These are phyloP conservation scores for Drosophila quinaria DNA, from an alignment of 2,888 invertebrate species.

Conservation along the genomic window DNA sequence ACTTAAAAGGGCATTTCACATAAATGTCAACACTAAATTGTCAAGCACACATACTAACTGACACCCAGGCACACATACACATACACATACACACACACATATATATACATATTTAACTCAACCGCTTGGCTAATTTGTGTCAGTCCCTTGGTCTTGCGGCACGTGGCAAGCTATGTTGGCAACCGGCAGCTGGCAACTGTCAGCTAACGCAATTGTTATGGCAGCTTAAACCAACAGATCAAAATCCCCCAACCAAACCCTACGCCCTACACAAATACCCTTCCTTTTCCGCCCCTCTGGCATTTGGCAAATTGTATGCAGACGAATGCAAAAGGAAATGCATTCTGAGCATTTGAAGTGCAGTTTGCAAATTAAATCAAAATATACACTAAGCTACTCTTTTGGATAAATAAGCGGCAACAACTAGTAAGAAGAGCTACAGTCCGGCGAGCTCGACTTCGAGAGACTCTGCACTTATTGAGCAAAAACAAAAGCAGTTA, in stretches of 20 bases:
- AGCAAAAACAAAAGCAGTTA: background rate
- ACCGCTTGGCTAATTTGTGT: conserved; percentile 57
- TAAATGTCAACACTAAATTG: conserved; percentile 76
- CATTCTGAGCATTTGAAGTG: conserved; percentile 35
- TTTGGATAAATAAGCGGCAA: conserved; percentile 37
- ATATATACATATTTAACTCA: conserved; percentile 12
- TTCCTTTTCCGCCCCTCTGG: conserved; percentile 16
- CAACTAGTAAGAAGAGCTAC: background rate
- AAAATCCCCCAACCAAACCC: background rate
- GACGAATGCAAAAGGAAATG: conserved; percentile 40
- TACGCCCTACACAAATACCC: background rate
- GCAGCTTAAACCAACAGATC: conserved; percentile 55
- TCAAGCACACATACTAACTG: conserved; percentile 32
- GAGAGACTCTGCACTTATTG: background rate
- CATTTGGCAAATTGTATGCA: conserved; percentile 55
- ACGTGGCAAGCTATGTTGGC: conserved; percentile 31
- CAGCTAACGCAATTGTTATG: conserved; percentile 68
- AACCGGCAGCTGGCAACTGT: conserved; percentile 60
- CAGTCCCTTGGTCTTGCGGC: conserved; percentile 33
- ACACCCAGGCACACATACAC: conserved; percentile 12
- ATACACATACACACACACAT: conserved; percentile 21
- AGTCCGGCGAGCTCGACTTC: background rate
- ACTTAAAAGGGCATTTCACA: conserved; percentile 68
- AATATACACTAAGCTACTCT: conserved; percentile 50
- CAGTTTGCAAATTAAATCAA: conserved; percentile 62